Percentiles rank a stretch among this genome's conserved stretches.
phyloP scores from a whole-genome alignment of 2,113 vertebrate genomes.

The Chamaetylas fuelleborni region DNA sequence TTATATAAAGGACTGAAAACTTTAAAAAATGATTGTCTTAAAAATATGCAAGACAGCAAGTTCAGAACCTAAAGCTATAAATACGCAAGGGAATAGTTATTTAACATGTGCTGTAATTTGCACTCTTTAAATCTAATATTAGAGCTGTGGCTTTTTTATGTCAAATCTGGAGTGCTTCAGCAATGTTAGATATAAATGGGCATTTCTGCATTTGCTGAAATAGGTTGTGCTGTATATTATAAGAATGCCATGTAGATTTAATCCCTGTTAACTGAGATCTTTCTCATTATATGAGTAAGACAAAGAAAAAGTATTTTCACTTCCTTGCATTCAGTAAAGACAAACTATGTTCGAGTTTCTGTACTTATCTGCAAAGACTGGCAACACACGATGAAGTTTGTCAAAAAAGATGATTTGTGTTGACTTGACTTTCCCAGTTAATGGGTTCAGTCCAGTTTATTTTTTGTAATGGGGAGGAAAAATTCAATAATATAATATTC shows the following conservation, averaged over 20 bases:
- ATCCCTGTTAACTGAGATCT: neutral
- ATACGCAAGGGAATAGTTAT: slow-evolving; percentile 57
- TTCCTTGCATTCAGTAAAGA: slow-evolving; percentile 24
- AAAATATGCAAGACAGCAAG: slow-evolving; percentile 30
- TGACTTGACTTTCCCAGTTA: neutral
- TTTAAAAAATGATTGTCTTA: neutral
- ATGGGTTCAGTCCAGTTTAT: neutral
- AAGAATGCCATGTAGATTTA: neutral
- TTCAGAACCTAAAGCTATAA: slow-evolving; percentile 58
- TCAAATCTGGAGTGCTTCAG: slow-evolving; percentile 43
- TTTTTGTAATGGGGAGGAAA: neutral
- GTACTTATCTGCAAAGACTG: neutral
- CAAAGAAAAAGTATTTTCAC: neutral
- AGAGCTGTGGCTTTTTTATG: slow-evolving; percentile 55
- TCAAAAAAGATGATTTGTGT: neutral
- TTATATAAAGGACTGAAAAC: neutral
- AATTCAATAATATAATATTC: neutral
- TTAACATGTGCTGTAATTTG: slow-evolving; percentile 64
- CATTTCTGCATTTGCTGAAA: slow-evolving; percentile 45
- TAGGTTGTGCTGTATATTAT: neutral
- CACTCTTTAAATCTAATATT: slow-evolving; percentile 67
- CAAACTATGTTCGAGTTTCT: slow-evolving; percentile 22
- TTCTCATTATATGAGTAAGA: neutral
- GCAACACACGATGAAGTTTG: neutral
- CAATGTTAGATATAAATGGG: slow-evolving; percentile 44